Evolutionary conservation across 2,888 invertebrate species (phyloP).

Genomic region (Dioctria linearis): DNA sequence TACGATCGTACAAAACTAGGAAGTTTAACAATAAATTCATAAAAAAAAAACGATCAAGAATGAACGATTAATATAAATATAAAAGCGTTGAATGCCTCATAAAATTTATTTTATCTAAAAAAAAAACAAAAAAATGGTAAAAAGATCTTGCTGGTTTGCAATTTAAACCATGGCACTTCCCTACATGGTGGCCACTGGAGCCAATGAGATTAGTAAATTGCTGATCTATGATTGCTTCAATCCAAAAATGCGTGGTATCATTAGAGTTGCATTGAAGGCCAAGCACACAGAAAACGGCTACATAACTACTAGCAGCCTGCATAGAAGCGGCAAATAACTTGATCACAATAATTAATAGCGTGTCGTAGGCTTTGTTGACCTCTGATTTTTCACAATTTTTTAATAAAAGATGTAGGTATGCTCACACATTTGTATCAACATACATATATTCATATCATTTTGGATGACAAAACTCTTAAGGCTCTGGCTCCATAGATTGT

Average conservation of each 20-base stretch:
- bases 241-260: constrained; percentile 48
- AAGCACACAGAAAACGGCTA: constrained; percentile 26
- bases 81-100: neutral
- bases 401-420: neutral
- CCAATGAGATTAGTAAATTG: constrained; percentile 47
- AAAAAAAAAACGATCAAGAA: too few relatives aligned
- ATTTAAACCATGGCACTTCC: constrained; percentile 24
- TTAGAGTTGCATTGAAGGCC: constrained; percentile 52
- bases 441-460: too few relatives aligned
- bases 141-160: neutral
- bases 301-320: neutral
- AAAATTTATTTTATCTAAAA: neutral
- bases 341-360: constrained; percentile 50
- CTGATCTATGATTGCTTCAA: constrained; percentile 31
- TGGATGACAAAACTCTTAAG: constrained; percentile 30
- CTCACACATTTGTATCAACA: constrained; percentile 12
- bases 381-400: constrained; percentile 44
- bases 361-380: constrained; percentile 49
- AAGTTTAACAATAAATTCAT: too few relatives aligned
- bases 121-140: neutral
- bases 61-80: too few relatives aligned
- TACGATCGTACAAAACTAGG: too few relatives aligned
- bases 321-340: constrained; percentile 38
- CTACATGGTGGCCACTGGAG: constrained; percentile 21
- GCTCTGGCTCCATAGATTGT: neutral